Base-by-base conservation (phyloP, 2,888 invertebrate genomes). In the Meiosimyza decipiens region DNA sequence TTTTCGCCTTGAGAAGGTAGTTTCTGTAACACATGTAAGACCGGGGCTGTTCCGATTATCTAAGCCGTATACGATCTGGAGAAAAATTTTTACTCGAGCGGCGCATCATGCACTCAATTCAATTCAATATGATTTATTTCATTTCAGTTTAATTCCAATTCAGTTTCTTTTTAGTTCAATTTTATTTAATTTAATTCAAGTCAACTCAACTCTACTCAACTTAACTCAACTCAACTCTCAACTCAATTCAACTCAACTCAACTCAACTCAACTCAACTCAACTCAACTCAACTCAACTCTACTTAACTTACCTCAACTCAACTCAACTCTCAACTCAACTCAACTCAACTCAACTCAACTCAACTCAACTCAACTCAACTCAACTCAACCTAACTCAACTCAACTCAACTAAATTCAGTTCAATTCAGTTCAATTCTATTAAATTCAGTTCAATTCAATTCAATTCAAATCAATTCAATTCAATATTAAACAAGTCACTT, bases 401-500 rank as follows among this genome's bases (percentile, higher is more conserved):
- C 33, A 65, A 33, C 55, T 18, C 65, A 54, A 33, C 65, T 18
- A 40, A 65, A 54, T 54, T 15, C 52, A 65, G 55, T 65, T 47
- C 52, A 65, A 65, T 71, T 47, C 52, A 54, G 55, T 71, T 18
- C 52, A 65, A 65, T 71, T 18, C 52, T 55, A 65, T 71, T 22
- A 40, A 65, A 65, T 55, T 22, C 52, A 65, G 55, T 71, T 33
- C 33, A 54, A 65, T 71, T 33, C 52, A 54, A 65, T 71, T 16
- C 52, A 65, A 65, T 71, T 54, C 52, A 54, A 65, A 55, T 15
- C 52, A 65, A 54, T 72, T 54, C 62, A 69, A 68, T 72, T 40
- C 62, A 62, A 72, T 72, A 15, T 60, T 68, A 72, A 69, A 51
- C 63, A 70, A 73, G 70, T 49, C 64, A 65, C 64, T 73, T 57